Evolutionary conservation across 2,797 vertebrate genomes (phyloP).

Genomic region (Epinephelus coioides): DNA sequence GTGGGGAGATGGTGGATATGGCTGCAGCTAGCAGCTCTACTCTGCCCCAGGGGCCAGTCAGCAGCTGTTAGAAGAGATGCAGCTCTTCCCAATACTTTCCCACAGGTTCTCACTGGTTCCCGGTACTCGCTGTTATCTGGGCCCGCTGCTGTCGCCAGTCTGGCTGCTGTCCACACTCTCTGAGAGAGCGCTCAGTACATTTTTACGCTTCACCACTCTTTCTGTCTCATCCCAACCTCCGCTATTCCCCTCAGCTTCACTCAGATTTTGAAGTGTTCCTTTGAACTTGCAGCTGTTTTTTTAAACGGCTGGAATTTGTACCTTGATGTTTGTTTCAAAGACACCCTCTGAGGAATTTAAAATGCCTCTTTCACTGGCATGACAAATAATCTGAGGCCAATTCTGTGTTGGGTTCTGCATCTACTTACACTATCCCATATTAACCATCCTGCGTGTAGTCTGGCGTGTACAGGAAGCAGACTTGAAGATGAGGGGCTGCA

Average conservation of each 20-base stretch:
- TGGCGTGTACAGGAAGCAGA: conserved; percentile 44
- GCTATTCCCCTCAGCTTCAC: conserved; percentile 56
- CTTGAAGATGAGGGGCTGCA: conserved; percentile 36
- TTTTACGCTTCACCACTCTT: conserved; percentile 66
- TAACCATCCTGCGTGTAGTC: conserved; percentile 13
- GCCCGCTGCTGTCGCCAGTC: conserved; percentile 66
- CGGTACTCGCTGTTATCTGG: conserved; percentile 71
- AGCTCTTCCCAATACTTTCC: conserved; percentile 58
- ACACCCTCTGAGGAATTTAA: conserved; percentile 22
- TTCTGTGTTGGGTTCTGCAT: conserved; percentile 24
- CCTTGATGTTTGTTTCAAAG: conserved; percentile 65
- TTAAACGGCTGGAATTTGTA: conserved; percentile 59
- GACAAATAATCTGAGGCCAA: conserved; percentile 39
- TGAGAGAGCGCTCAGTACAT: conserved; percentile 64
- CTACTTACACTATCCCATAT: conserved; percentile 8
- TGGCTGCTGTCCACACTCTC: conserved; percentile 73
- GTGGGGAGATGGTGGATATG: conserved; percentile 59
- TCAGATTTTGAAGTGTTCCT: conserved; percentile 64
- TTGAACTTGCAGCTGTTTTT: conserved; percentile 60
- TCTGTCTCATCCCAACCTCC: conserved; percentile 68
- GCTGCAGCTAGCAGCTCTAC: conserved; percentile 51
- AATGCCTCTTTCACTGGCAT: conserved; percentile 22
- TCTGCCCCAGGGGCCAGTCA: conserved; percentile 68
- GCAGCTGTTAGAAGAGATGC: conserved; percentile 72
- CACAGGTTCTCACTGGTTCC: conserved; percentile 65